phyloP scores from a whole-genome alignment of 2,888 invertebrate genomes.

The Euplexia lucipara region DNA sequence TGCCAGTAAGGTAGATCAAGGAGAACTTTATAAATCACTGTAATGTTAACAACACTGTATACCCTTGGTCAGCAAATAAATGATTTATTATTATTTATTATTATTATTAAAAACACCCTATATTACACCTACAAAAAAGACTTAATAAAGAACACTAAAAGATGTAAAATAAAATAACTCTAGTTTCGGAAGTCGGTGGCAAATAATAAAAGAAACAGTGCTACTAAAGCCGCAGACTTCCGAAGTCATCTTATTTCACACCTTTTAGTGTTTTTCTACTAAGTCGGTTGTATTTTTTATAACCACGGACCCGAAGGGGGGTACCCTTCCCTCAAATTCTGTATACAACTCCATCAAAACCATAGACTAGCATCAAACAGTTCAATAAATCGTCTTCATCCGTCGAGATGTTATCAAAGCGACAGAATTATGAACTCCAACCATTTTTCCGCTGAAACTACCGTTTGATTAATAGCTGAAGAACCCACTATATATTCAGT shows the following conservation, averaged over 20 bases:
- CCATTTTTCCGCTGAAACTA: constrained; percentile 70
- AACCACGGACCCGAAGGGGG: not conserved
- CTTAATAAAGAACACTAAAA: too few species aligned
- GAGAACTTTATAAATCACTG: too few species aligned
- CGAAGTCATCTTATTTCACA: too few species aligned
- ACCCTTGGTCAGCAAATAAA: too few species aligned
- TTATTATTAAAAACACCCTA: too few species aligned
- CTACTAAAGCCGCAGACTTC: too few species aligned
- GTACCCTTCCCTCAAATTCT: constrained; percentile 1
- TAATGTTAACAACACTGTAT: too few species aligned
- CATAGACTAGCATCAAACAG: constrained; percentile 35
- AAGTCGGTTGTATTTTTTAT: not conserved
- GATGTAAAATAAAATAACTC: not conserved
- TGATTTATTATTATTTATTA: too few species aligned
- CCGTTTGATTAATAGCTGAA: constrained; percentile 75
- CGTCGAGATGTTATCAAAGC: constrained; percentile 58
- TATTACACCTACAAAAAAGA: too few species aligned
- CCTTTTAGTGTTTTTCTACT: not conserved
- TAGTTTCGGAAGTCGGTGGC: too few species aligned
- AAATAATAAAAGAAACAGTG: too few species aligned
- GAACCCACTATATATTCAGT: constrained; percentile 79
- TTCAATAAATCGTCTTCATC: constrained; percentile 60
- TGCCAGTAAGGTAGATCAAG: too few species aligned
- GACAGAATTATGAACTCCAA: constrained; percentile 64
- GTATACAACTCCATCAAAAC: constrained; percentile 37